Base-by-base conservation (phyloP, 2,888 invertebrate genomes). In the Lepidocyrtinus sp. region DNA sequence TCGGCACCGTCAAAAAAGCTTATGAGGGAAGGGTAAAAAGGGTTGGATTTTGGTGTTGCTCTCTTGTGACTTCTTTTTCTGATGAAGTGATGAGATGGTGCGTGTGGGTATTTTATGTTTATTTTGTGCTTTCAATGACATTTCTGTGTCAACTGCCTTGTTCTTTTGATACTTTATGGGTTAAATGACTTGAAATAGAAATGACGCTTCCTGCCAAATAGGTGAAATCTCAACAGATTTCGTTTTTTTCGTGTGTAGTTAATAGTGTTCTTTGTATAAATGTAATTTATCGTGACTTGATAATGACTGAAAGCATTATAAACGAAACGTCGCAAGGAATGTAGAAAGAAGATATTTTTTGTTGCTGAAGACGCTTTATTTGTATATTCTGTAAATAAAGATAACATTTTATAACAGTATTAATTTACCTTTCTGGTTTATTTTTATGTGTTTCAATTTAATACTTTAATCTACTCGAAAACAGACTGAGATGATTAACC, bases 71-170 rank as follows among this genome's bases (percentile, higher is more conserved):
- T 50, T 50, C 36, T 36, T 36, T 12, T 12, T 50, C 17, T 50
- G 50, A 50, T 50, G 50, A 50, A 50, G 50, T 50, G 50, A 50
- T 50, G 50, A 50, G 50, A 50, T 50, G 50, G 15, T 50, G 50
- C 46, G 55, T 46, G 22, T 45, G 62, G 50, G 22, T 76, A 70
- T 71, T 77, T 77, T 67, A 71, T 71, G 65, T 24, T 65, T 65
- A 71, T 70, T 70, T 71, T 36, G 59, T 77, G 71, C 59, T 65
- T 19, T 69, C 36, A 65, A 71, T 71, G 77, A 77, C 78, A 50
- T 71, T 78, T 72, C 46, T 73, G 72, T 73, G 72, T 78, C 78
- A 78, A 78, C 45, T 62, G 46, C 21, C 68, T 27, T 72, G 78
- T 76, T 22, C 36, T 17, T 50, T 2, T 24, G 2, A 3, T 62